Base-by-base conservation (phyloP, 92 coral and sea anemone genomes). In the Porites rus region DNA sequence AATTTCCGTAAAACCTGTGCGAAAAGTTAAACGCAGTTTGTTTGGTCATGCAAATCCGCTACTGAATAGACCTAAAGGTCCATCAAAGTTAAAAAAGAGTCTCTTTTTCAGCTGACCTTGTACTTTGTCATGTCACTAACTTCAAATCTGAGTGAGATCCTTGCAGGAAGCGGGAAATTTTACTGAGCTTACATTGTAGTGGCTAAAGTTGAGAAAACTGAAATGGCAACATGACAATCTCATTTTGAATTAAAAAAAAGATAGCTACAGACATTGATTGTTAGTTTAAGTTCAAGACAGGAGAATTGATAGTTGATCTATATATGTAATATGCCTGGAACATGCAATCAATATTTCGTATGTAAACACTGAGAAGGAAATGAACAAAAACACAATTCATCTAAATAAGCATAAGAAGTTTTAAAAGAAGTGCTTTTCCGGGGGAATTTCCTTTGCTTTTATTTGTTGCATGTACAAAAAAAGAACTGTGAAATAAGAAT, bases 1-100 rank as follows among this genome's bases (percentile, higher is more conserved):
- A 3, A 31, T 62, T 73, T 73, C 87, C 79, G 80, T 14, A 21
- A 83, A 73, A 73, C 59, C 80, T 43, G 80, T 63, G 74, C 17
- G 22, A 4, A 8, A 17, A 21, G 22, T 56, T 13, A 62, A 10
- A 19, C 50, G 54, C n/a, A 11, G 18, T 78, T 78, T 78, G 61
- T 78, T 78, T 64, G 46, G 46, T 38, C 51, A 10, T 72, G 59
- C n/a, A 72, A 72, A 17, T 38, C 46, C 46, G 46, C 46, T 38
- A 38, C 46, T 38, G 4, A 38, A 38, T 4, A 38, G 46, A 38
- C 46, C 46, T 38, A 38, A 38, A 38, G 46, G 46, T 7, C 46
- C 46, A 4, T 4, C 46, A 38, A 38, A 38, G 6, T 38, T 38
- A 38, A 38, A 38, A 31, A 38, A 38, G 46, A 4, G 46, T 38